A percentile compares a stretch with the other conserved stretches of the same genome.
Conservation (phyloP, 2,888 invertebrate genomes). For the Conistra vaccinii region DNA sequence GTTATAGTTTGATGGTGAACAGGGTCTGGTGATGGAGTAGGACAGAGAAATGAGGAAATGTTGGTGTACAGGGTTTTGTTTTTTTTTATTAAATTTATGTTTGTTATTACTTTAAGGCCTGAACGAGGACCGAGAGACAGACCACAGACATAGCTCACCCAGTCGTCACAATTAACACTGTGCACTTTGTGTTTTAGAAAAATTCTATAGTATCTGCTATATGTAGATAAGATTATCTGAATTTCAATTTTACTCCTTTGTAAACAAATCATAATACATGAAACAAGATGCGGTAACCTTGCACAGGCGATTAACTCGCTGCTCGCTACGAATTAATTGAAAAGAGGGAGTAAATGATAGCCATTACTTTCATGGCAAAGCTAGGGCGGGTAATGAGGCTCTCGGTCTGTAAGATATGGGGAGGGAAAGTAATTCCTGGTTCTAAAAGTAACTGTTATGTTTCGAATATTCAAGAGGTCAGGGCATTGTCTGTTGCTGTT, state of each 20-base stretch:
- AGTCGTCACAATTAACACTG: neutral
- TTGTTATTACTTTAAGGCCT: too few relatives aligned
- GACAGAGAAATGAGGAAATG: too few relatives aligned
- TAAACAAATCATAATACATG: slow-evolving; percentile 28
- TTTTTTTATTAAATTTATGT: too few relatives aligned
- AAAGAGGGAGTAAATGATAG: slow-evolving; percentile 33
- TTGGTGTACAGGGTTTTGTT: too few relatives aligned
- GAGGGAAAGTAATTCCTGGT: slow-evolving; percentile 1
- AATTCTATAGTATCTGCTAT: too few relatives aligned
- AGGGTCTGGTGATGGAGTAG: too few relatives aligned
- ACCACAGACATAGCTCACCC: too few relatives aligned
- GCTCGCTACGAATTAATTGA: slow-evolving; percentile 34
- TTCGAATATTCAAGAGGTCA: slow-evolving; percentile 6
- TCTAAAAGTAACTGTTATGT: slow-evolving; percentile 19
- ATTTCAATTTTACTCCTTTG: neutral
- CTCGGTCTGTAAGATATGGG: slow-evolving; percentile 12
- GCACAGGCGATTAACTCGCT: slow-evolving; percentile 42
- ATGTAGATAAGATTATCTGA: neutral
- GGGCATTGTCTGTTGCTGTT: neutral
- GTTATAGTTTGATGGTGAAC: too few relatives aligned
- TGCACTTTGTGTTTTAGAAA: neutral
- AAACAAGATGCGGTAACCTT: neutral
- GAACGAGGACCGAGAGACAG: too few relatives aligned
- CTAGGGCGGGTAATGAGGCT: slow-evolving; percentile 6
- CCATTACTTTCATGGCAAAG: slow-evolving; percentile 26